Evolutionary conservation across 2,888 invertebrate species (phyloP).

Genomic region (Ommatoiulus sabulosus): DNA sequence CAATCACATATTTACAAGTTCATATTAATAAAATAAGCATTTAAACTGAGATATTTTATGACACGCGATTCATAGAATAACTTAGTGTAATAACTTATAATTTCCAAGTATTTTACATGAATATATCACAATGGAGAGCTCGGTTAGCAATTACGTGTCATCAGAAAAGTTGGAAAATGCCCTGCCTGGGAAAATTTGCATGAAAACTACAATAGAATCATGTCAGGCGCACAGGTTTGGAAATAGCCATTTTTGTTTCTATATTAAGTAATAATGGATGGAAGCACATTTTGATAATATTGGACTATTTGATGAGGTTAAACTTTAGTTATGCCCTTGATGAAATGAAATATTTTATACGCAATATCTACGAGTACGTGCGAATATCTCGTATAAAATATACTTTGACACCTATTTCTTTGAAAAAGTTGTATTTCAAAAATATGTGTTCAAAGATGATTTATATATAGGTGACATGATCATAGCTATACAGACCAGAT

Average conservation of each 20-base stretch:
- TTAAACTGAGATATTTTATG: constrained; percentile 13
- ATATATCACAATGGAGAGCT: constrained; percentile 40
- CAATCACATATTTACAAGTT: constrained; percentile 40
- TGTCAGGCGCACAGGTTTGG: neutral
- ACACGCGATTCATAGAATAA: neutral
- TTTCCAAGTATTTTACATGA: constrained; percentile 12
- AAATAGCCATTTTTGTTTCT: neutral
- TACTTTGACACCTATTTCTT: no score
- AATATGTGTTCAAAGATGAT: neutral
- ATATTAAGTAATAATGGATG: neutral
- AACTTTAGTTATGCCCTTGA: no score
- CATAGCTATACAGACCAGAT: no score
- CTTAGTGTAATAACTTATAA: constrained; percentile 2
- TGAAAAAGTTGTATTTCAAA: no score
- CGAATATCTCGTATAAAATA: no score
- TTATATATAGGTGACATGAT: no score
- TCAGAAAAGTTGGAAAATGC: neutral
- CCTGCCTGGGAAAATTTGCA: neutral
- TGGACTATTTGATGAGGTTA: no score
- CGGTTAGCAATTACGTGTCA: neutral
- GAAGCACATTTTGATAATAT: neutral
- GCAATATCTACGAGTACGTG: no score
- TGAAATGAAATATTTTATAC: no score
- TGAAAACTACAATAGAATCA: neutral
- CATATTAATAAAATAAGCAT: constrained; percentile 9